Evolutionary conservation across 1,140 invertebrate genomes (phyloP).

Genomic region (Tyrophagus putrescentiae): DNA sequence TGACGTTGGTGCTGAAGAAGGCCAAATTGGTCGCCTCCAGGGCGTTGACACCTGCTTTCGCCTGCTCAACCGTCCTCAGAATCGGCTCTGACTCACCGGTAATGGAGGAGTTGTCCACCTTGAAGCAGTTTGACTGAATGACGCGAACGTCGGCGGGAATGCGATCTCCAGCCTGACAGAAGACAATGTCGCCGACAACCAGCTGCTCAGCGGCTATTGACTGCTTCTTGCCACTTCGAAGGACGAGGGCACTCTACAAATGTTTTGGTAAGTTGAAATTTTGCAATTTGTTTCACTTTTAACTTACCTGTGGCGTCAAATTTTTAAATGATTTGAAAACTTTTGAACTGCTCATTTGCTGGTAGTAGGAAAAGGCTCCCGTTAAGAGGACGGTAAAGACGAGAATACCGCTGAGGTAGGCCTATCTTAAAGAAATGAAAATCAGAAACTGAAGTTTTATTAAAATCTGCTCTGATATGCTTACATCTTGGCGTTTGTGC

Average conservation of each 20-base stretch:
- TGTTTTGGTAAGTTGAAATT: neutral
- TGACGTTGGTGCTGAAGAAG: slow-evolving; percentile 19
- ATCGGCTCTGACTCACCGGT: slow-evolving; percentile 50
- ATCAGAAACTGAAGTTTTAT: neutral
- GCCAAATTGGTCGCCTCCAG: slow-evolving; percentile 18
- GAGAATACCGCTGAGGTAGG: slow-evolving; percentile 33
- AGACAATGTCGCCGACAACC: slow-evolving; percentile 61
- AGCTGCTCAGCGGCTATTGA: slow-evolving; percentile 60
- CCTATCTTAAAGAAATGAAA: slow-evolving; percentile 32
- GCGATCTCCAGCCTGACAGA: slow-evolving; percentile 58
- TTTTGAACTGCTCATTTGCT: slow-evolving; percentile 32
- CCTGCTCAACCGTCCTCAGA: slow-evolving; percentile 29
- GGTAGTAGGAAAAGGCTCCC: slow-evolving; percentile 34
- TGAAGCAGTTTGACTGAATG: slow-evolving; percentile 12
- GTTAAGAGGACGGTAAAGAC: slow-evolving; percentile 33
- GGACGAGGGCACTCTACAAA: slow-evolving; percentile 64
- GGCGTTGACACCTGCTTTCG: too few species aligned
- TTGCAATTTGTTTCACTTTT: neutral
- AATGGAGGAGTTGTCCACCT: slow-evolving; percentile 50
- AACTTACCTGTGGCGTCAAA: slow-evolving; percentile 45
- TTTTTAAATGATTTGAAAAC: slow-evolving; percentile 28
- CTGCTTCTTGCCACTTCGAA: slow-evolving; percentile 78
- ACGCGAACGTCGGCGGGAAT: slow-evolving; percentile 14
- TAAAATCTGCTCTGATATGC: slow-evolving; percentile 37
- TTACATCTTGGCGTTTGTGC: slow-evolving; percentile 32